Base-by-base conservation (phyloP, 2,888 invertebrate genomes). In the Pherbina coryleti region DNA sequence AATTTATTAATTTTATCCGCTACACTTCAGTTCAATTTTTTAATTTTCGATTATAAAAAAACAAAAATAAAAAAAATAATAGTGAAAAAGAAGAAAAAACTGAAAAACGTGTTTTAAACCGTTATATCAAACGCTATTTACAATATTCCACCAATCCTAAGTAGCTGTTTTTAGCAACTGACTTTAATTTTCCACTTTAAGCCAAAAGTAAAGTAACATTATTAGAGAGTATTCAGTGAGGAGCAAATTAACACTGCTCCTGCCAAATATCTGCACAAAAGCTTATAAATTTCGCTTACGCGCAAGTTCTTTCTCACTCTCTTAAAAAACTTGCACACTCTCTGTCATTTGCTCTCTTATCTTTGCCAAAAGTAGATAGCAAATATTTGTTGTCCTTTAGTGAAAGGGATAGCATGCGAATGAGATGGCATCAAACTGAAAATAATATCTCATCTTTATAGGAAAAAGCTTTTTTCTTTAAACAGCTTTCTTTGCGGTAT, bases 351-450 rank as follows among this genome's bases (percentile, higher is more conserved):
- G 14, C n/a, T 51, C 51, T 70, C 70, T n/a, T n/a, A 34, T 44
- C n/a, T 34, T 19, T 44, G 73, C 22, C 9, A 51, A 51, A 49
- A 44, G 51, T 62, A 8, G 73, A 62, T 28, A 64, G 64, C 64
- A 51, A 64, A 74, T 49, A 49, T 51, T 25, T 60, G 64, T 44
- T 74, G 19, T 62, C 51, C 62, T 51, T 74, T 14, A 49, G 31
- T n/a, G 25, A 74, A 74, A 28, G 49, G 73, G 64, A 74, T 51
- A 74, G 49, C 60, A 44, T 34, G 53, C 22, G 8, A n/a, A 4
- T 14, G 37, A 14, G 17, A 19, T 37, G 3, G 3, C 19, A 5
- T 22, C 7, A 7, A 55, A 19, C 22, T n/a, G 9, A 53, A 53
- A 3, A 19, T 19, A 7, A 55, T 19, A 8, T n/a, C 19, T 55